phyloP scores from a whole-genome alignment of 2,113 vertebrate species.

The Erythrocebus patas region DNA sequence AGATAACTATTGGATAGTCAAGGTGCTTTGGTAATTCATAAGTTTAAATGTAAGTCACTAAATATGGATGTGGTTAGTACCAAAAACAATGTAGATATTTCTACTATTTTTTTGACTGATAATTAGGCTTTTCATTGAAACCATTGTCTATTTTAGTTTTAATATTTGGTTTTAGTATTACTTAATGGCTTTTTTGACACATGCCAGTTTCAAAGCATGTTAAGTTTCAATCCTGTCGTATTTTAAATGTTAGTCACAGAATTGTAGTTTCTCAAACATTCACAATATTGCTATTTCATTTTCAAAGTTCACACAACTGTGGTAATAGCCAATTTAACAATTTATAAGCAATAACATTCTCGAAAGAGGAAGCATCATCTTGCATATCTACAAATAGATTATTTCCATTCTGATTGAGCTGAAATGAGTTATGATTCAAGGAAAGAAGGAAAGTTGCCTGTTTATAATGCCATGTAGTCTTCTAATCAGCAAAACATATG shows the following conservation, averaged over 20 bases:
- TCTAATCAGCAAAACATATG: background rate
- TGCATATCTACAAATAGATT: background rate
- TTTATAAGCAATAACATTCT: background rate
- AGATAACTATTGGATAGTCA: background rate
- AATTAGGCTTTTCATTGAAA: background rate
- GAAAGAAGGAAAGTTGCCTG: background rate
- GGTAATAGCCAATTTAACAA: background rate
- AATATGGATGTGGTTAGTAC: background rate
- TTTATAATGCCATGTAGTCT: background rate
- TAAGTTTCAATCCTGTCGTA: background rate
- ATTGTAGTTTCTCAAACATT: background rate
- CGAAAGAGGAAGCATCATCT: fast-evolving
- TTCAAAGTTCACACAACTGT: background rate
- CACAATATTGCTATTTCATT: background rate
- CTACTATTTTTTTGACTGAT: background rate
- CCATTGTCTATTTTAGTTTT: background rate
- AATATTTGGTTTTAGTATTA: background rate
- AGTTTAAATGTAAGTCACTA: background rate
- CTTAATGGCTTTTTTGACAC: background rate
- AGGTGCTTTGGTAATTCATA: background rate
- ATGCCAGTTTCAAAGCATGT: background rate
- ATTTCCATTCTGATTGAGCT: background rate
- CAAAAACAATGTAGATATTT: background rate
- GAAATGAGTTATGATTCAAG: background rate
- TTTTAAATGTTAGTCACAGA: background rate